Evolutionary conservation across 2,797 vertebrate species (phyloP).

Genomic region (Ptychobarbus kaznakovi): DNA sequence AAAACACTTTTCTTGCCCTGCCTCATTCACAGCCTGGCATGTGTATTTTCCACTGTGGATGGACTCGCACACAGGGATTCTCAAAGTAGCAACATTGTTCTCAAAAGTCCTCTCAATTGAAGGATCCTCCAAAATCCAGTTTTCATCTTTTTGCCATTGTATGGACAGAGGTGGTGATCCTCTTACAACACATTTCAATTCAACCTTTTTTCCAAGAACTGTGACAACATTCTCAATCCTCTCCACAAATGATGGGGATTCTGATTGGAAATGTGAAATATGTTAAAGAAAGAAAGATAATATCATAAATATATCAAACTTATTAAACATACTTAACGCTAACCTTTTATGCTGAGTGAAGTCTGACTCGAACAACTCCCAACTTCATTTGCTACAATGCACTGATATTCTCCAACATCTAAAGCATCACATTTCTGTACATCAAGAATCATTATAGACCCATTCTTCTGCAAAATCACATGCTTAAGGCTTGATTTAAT

Average conservation of each 20-base stretch:
- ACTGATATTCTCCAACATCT: conserved; percentile 93
- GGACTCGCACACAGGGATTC: conserved; percentile 83
- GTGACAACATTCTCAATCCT: conserved; percentile 86
- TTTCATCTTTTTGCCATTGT: conserved; percentile 95
- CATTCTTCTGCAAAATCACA: conserved; percentile 79
- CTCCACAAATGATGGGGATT: conserved; percentile 89
- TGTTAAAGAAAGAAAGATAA: conserved; percentile 41
- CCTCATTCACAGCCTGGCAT: conserved; percentile 94
- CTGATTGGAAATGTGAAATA: conserved; percentile 74
- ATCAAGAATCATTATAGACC: conserved; percentile 81
- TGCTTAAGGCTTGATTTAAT: conserved; percentile 93
- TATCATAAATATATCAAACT: conserved; percentile 28
- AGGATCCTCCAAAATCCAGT: conserved; percentile 89
- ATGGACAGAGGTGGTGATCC: conserved; percentile 89
- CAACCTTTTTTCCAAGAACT: conserved; percentile 85
- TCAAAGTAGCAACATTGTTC: conserved; percentile 84
- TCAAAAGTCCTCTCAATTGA: conserved; percentile 86
- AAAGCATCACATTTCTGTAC: conserved; percentile 87
- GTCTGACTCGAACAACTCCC: conserved; percentile 90
- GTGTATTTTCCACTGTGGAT: conserved; percentile 89
- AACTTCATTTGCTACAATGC: conserved; percentile 89
- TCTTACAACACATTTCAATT: conserved; percentile 84
- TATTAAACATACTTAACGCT: conserved; percentile 14
- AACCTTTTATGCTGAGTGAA: conserved; percentile 91
- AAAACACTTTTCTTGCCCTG: conserved; percentile 90